A percentile compares a stretch with the other conserved stretches of the same genome.
Conservation (phyloP, 2,888 invertebrate genomes). For the Mesochorus sp. region DNA sequence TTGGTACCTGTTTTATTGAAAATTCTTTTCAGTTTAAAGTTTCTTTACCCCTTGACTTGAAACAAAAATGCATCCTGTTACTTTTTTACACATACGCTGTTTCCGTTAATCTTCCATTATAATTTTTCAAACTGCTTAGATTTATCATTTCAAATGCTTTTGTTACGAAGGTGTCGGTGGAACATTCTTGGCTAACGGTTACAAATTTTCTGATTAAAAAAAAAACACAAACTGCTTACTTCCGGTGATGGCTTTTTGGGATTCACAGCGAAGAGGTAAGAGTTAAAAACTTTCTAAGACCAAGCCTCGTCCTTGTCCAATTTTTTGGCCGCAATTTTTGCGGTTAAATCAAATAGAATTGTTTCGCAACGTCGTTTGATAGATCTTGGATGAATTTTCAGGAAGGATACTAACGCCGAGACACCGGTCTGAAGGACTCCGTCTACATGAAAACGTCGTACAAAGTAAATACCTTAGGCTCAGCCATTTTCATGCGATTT, state of each 20-base stretch:
- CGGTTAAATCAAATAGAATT: conserved; percentile 35
- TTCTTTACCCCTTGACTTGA: too few species aligned
- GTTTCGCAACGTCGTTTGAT: conserved; percentile 53
- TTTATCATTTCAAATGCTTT: conserved; percentile 35
- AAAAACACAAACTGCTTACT: conserved; percentile 70
- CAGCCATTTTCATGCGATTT: conserved; percentile 75
- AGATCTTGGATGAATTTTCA: conserved; percentile 70
- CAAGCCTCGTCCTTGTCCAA: conserved; percentile 21
- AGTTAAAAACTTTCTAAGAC: conserved; percentile 28
- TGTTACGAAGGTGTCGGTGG: conserved; percentile 69
- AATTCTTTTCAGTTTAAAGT: too few species aligned
- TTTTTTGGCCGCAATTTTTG: background rate
- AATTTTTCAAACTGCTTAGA: background rate
- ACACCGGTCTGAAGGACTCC: conserved; percentile 81
- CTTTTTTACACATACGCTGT: too few species aligned
- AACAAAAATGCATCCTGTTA: too few species aligned
- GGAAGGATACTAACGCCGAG: conserved; percentile 82
- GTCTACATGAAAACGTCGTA: conserved; percentile 78
- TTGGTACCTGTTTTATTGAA: too few species aligned
- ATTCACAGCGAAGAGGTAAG: conserved; percentile 79
- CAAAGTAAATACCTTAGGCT: conserved; percentile 80
- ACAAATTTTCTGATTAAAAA: conserved; percentile 67
- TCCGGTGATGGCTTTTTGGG: conserved; percentile 43
- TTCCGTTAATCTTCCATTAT: too few species aligned
- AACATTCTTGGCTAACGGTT: conserved; percentile 72